Conservation (phyloP, 2,888 invertebrate species). For the Rambutsinella grinnellia region DNA sequence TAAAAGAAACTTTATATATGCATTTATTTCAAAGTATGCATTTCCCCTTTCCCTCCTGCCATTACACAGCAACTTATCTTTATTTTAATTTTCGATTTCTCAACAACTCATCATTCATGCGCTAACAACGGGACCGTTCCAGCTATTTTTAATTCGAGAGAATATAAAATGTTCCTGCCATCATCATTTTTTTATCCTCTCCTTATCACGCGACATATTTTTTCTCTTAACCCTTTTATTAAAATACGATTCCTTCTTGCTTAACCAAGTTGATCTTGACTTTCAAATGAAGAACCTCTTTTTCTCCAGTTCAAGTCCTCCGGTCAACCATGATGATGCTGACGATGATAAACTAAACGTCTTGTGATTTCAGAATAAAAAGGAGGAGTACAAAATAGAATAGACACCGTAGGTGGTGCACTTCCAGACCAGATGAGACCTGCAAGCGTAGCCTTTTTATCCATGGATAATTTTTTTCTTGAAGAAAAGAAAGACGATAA, state of each 20-base stretch:
- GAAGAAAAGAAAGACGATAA: slow-evolving; percentile 11
- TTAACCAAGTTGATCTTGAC: neutral
- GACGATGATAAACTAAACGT: slow-evolving; percentile 30
- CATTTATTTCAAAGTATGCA: neutral
- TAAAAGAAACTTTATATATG: neutral
- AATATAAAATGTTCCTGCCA: slow-evolving; percentile 15
- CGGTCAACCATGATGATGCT: slow-evolving; percentile 43
- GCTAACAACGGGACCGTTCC: slow-evolving; percentile 10
- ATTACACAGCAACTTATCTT: slow-evolving; percentile 53
- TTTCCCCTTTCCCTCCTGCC: slow-evolving; percentile 1
- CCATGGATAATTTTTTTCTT: neutral
- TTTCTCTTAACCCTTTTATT: slow-evolving; percentile 7
- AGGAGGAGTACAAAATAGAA: slow-evolving; percentile 4
- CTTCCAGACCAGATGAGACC: neutral
- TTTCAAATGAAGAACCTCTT: slow-evolving; percentile 3
- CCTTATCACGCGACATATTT: slow-evolving; percentile 51
- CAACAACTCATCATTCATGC: slow-evolving; percentile 13
- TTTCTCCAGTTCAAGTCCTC: slow-evolving; percentile 9
- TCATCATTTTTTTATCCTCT: neutral
- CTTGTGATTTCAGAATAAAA: slow-evolving; percentile 14
- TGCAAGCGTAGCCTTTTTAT: neutral
- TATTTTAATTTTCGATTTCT: slow-evolving; percentile 47
- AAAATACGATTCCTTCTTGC: slow-evolving; percentile 1
- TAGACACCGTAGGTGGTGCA: slow-evolving; percentile 36
- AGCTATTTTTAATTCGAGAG: slow-evolving; percentile 27